phyloP scores from a whole-genome alignment of 1,140 invertebrate genomes.

The Papilio dardanus region DNA sequence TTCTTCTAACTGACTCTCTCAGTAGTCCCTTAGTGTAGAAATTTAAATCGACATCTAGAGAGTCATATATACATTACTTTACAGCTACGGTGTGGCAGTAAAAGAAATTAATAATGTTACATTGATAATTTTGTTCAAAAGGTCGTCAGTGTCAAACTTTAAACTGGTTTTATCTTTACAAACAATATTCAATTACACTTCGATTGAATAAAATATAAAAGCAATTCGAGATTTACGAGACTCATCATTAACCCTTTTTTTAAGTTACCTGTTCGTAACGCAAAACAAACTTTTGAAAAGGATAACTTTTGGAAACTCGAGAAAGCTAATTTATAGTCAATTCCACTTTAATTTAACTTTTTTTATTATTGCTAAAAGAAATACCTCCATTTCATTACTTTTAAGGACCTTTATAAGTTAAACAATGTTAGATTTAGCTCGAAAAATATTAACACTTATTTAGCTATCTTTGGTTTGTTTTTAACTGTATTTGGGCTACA shows the following conservation, averaged over 20 bases:
- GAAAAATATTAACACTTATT: background rate
- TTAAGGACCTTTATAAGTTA: background rate
- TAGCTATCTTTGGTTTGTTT: background rate
- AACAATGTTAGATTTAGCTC: conserved; percentile 5
- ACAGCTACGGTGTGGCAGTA: too few species aligned
- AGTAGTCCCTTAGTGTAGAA: too few species aligned
- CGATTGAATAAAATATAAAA: conserved; percentile 15
- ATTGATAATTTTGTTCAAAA: conserved; percentile 51
- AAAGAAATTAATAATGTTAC: conserved; percentile 73
- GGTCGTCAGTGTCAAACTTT: background rate
- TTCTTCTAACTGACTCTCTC: too few species aligned
- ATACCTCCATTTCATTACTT: conserved; percentile 8
- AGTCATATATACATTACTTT: too few species aligned
- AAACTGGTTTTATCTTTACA: background rate
- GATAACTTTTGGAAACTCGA: conserved; percentile 32
- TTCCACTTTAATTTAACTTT: conserved; percentile 50
- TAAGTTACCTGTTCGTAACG: conserved; percentile 28
- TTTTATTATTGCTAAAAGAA: conserved; percentile 35
- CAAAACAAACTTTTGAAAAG: conserved; percentile 36
- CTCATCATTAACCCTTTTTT: conserved; percentile 35
- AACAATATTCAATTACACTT: conserved; percentile 16
- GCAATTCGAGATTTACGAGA: conserved; percentile 13
- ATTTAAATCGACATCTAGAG: too few species aligned
- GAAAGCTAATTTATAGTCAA: conserved; percentile 50
- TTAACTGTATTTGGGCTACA: conserved; percentile 69